A percentile compares a stretch with the other conserved stretches of the same genome.
Evolutionary conservation across 2,797 vertebrate species (phyloP).

Genomic region (Triplophysa yarkandensis): DNA sequence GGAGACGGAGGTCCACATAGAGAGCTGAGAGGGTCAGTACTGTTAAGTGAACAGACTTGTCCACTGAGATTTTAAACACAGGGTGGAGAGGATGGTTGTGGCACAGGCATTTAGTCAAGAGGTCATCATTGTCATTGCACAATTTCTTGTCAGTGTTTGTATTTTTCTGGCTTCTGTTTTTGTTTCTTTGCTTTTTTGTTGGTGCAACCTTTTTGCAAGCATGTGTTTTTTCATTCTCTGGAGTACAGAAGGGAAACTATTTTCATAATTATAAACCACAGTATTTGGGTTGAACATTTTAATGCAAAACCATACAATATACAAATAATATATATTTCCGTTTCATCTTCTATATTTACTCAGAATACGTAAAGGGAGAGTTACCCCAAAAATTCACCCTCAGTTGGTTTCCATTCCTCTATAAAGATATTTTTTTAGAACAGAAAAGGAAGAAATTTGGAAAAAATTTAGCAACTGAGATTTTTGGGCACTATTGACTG

Average conservation of each 20-base stretch:
- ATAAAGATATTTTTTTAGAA: no score
- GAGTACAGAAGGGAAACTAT: constrained; percentile 58
- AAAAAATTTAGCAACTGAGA: no score
- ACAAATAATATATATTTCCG: constrained; percentile 63
- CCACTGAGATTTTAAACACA: constrained; percentile 5
- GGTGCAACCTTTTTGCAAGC: constrained; percentile 44
- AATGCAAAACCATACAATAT: constrained; percentile 63
- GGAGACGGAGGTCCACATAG: constrained; percentile 9
- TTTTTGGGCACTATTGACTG: no score
- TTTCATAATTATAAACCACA: constrained; percentile 73
- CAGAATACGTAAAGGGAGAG: no score
- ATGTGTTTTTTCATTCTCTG: constrained; percentile 60
- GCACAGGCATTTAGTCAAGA: constrained; percentile 11
- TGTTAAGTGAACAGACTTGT: constrained; percentile 18
- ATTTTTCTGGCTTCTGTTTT: constrained; percentile 12
- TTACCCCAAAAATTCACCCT: no score
- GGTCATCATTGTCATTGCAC: constrained; percentile 4
- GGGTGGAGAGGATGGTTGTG: constrained; percentile 3
- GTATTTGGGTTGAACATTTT: constrained; percentile 66
- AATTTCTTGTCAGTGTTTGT: constrained; percentile 18
- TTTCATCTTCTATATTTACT: constrained; percentile 73
- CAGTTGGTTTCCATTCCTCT: no score
- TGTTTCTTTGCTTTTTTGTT: constrained; percentile 11
- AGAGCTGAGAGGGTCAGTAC: not conserved
- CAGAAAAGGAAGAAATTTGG: no score